A percentile compares a stretch with the other conserved stretches of the same genome.
Evolutionary conservation across 1,140 invertebrate species (phyloP).

Genomic region (Phthorimaea operculella): DNA sequence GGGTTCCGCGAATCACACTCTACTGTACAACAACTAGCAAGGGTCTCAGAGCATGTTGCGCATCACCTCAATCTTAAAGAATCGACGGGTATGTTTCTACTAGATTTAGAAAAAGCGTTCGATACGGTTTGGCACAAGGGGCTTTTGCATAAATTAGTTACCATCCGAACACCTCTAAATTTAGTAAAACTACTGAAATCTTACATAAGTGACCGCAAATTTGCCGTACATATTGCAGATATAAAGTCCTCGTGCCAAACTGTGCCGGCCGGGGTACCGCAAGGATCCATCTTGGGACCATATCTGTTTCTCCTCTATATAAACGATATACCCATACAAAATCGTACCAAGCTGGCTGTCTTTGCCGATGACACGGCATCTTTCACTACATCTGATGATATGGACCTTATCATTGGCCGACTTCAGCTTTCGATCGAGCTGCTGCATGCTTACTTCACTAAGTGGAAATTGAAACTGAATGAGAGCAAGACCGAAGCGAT

Average conservation of each 20-base stretch:
- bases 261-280: not conserved
- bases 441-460: not conserved
- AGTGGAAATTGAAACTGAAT: not conserved
- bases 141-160: no score
- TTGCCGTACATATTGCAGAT: not conserved
- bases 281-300: slow-evolving; percentile 2
- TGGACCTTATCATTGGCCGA: not conserved
- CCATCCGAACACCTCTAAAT: no score
- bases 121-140: no score
- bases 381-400: not conserved
- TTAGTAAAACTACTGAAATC: no score
- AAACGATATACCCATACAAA: slow-evolving; percentile 1
- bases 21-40: slow-evolving; percentile 6
- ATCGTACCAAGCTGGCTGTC: not conserved
- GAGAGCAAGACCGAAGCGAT: slow-evolving; percentile 3
- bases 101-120: no score
- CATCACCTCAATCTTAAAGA: not conserved
- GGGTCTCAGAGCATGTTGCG: not conserved
- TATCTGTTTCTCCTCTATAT: not conserved
- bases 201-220: no score
- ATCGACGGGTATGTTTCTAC: not conserved
- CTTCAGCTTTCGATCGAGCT: not conserved
- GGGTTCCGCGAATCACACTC: slow-evolving; percentile 1
- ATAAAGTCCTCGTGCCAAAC: not conserved
- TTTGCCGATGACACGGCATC: no score